These are phyloP conservation scores for Pagetopsis macropterus DNA, from an alignment of 2,797 vertebrate genomes.

Conservation along the genomic window DNA sequence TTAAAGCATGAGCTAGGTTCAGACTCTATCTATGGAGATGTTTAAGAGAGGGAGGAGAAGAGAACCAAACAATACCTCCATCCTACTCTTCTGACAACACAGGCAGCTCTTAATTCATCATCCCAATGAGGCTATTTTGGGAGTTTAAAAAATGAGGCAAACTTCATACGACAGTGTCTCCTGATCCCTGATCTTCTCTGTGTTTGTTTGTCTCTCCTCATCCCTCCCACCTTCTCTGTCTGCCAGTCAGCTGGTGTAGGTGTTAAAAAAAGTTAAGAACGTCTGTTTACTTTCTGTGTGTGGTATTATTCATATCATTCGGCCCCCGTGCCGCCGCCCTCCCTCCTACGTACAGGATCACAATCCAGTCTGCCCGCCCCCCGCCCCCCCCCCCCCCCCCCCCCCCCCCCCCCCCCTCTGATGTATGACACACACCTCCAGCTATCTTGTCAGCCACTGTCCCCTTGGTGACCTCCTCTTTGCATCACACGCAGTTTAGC, in stretches of 20 bases:
- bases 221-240: slow-evolving; percentile 44
- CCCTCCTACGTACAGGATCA: slow-evolving; percentile 48
- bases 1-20: slow-evolving; percentile 62
- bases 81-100: slow-evolving; percentile 59
- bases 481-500: slow-evolving; percentile 50
- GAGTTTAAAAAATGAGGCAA: slow-evolving; percentile 65
- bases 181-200: slow-evolving; percentile 44
- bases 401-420: slow-evolving; percentile 28
- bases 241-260: slow-evolving; percentile 72
- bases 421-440: slow-evolving; percentile 53
- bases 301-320: slow-evolving; percentile 72
- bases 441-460: slow-evolving; percentile 72
- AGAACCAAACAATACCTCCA: slow-evolving; percentile 53
- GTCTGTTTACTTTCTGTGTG: slow-evolving; percentile 73
- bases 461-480: slow-evolving; percentile 74
- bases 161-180: slow-evolving; percentile 55
- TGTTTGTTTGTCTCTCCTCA: slow-evolving; percentile 32
- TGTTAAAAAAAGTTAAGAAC: slow-evolving; percentile 65
- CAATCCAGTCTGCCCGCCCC: slow-evolving; percentile 54
- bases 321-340: slow-evolving; percentile 29
- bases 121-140: slow-evolving; percentile 69
- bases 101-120: slow-evolving; percentile 63
- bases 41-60: slow-evolving; percentile 43
- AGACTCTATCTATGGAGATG: slow-evolving; percentile 48
- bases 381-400: slow-evolving; percentile 46